These are phyloP conservation scores for Gymnocheta viridis DNA, from an alignment of 2,888 invertebrate species.

Conservation along the genomic window DNA sequence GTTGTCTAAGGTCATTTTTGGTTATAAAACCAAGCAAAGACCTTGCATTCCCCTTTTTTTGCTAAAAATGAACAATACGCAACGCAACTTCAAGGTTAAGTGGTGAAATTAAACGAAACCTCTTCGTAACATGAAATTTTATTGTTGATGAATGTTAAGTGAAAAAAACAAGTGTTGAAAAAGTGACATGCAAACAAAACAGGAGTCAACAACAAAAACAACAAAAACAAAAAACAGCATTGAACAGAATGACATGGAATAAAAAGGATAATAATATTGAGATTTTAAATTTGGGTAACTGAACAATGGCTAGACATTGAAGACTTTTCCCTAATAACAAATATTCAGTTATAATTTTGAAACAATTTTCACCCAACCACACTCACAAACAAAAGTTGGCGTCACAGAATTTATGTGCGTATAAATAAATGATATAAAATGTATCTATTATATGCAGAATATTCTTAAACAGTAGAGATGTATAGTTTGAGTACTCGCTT, in stretches of 20 bases:
- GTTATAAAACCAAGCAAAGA: background rate
- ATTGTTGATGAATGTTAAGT: slow-evolving; percentile 7
- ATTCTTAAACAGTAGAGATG: slow-evolving; percentile 18
- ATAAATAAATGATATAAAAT: too few species aligned
- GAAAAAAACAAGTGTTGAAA: slow-evolving; percentile 12
- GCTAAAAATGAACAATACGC: slow-evolving; percentile 50
- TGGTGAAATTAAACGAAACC: slow-evolving; percentile 30
- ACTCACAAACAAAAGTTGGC: background rate
- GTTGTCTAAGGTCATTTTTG: slow-evolving; percentile 38
- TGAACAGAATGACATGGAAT: too few species aligned
- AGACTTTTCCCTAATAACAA: background rate
- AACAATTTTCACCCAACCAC: background rate
- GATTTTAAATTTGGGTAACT: background rate
- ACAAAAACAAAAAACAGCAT: background rate
- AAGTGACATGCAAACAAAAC: background rate
- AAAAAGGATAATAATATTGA: slow-evolving; percentile 5
- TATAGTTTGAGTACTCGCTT: background rate
- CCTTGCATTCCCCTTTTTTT: slow-evolving; percentile 55
- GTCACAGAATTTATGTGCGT: too few species aligned
- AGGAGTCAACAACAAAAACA: background rate
- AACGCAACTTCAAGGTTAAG: slow-evolving; percentile 56
- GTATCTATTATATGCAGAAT: too few species aligned
- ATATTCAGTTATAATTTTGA: background rate
- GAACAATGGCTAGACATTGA: background rate
- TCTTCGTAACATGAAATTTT: slow-evolving; percentile 17